These are phyloP conservation scores for Psylliodes chrysocephalus DNA, from an alignment of 2,888 invertebrate species.

Conservation along the genomic window DNA sequence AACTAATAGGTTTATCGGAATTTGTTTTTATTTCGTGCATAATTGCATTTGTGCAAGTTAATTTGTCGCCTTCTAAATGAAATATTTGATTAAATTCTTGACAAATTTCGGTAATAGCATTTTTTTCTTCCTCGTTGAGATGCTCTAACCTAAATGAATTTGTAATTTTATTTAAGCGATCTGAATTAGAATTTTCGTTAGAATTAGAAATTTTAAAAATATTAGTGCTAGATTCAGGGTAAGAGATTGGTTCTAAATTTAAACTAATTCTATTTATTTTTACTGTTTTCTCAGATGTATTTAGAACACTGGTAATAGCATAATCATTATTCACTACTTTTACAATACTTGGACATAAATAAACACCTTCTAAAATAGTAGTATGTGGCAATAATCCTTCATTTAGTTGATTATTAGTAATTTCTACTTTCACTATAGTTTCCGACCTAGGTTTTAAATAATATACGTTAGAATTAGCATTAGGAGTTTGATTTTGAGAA, in stretches of 20 bases:
- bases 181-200: constrained; percentile 5
- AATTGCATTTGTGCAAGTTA: constrained; percentile 44
- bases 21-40: constrained; percentile 46
- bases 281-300: constrained; percentile 14
- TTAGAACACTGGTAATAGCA: constrained; percentile 31
- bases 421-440: too few relatives aligned
- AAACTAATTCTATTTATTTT: constrained; percentile 3
- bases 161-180: constrained; percentile 8
- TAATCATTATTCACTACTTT: constrained; percentile 21
- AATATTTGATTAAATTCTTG: constrained; percentile 48
- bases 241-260: neutral
- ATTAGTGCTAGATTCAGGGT: neutral
- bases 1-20: constrained; percentile 14
- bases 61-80: constrained; percentile 42
- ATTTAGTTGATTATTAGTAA: too few relatives aligned
- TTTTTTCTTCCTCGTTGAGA: constrained; percentile 49
- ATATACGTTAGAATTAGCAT: too few relatives aligned
- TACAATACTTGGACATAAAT: constrained; percentile 25
- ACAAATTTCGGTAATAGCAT: constrained; percentile 43
- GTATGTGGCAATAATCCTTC: constrained; percentile 32
- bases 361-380: constrained; percentile 22
- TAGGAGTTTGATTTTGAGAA: too few relatives aligned
- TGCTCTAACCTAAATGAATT: constrained; percentile 31
- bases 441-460: too few relatives aligned
- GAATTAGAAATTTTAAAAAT: neutral